phyloP scores from a whole-genome alignment of 2,888 invertebrate species.

The Lasioglossum calceatum region DNA sequence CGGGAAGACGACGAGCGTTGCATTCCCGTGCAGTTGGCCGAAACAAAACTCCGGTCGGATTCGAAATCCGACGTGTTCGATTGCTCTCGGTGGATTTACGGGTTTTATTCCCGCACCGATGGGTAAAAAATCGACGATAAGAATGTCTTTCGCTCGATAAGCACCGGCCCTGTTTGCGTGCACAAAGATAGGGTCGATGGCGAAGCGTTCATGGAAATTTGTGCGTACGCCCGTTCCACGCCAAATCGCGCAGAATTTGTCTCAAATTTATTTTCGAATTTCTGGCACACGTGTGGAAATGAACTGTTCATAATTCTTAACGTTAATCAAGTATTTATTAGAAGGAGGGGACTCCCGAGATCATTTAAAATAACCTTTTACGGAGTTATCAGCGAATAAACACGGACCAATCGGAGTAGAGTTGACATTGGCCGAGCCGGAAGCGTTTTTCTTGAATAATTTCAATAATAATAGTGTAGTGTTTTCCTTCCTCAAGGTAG shows the following conservation, averaged over 20 bases:
- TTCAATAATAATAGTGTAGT: too few relatives aligned
- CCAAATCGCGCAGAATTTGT: not conserved
- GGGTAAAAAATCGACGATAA: constrained; percentile 18
- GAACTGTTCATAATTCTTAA: not conserved
- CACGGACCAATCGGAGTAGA: too few relatives aligned
- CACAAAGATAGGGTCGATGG: not conserved
- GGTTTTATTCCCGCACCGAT: not conserved
- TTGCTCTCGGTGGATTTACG: constrained; percentile 26
- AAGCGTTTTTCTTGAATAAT: too few relatives aligned
- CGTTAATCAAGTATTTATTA: too few relatives aligned
- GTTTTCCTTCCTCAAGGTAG: too few relatives aligned
- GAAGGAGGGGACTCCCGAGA: too few relatives aligned
- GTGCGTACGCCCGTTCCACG: not conserved
- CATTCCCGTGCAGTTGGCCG: constrained; percentile 34
- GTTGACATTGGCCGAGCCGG: too few relatives aligned
- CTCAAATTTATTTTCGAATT: not conserved
- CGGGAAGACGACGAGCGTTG: constrained; percentile 34
- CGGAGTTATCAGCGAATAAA: too few relatives aligned
- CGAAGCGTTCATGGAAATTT: not conserved
- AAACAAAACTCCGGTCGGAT: constrained; percentile 39
- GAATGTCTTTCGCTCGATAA: constrained; percentile 15
- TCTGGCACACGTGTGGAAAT: not conserved
- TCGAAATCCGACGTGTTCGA: constrained; percentile 45
- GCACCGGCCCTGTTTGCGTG: not conserved
- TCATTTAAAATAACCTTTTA: too few relatives aligned